phyloP scores from a whole-genome alignment of 2,113 vertebrate species.

The Ophthalmolycus amberensis region DNA sequence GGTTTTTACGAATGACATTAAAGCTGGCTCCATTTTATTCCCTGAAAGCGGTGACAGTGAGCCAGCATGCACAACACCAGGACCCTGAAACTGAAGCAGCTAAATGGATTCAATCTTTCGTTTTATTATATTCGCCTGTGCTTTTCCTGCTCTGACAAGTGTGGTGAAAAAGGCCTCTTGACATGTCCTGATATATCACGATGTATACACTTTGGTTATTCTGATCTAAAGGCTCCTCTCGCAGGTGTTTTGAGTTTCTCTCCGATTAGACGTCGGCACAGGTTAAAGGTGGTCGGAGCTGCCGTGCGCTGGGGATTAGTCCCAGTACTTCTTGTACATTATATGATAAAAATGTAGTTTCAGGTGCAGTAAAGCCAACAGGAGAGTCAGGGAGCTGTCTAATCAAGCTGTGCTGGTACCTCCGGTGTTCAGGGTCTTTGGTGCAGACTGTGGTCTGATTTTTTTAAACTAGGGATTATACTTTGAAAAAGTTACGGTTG shows the following conservation, averaged over 20 bases:
- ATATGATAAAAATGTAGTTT: neutral
- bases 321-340: neutral
- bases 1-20: neutral
- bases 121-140: neutral
- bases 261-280: neutral
- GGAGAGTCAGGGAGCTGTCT: neutral
- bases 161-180: neutral
- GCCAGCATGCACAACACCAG: neutral
- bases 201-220: neutral
- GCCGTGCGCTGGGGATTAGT: neutral
- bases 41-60: neutral
- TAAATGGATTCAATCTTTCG: neutral
- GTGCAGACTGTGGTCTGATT: neutral
- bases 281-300: neutral
- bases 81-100: neutral
- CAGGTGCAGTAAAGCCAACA: no score
- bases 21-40: neutral
- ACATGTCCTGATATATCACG: neutral
- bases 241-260: neutral
- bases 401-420: neutral
- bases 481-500: neutral
- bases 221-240: neutral
- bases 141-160: no score
- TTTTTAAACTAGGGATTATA: neutral
- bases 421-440: neutral